Conservation (phyloP, 2,888 invertebrate species). For the Syritta pipiens region DNA sequence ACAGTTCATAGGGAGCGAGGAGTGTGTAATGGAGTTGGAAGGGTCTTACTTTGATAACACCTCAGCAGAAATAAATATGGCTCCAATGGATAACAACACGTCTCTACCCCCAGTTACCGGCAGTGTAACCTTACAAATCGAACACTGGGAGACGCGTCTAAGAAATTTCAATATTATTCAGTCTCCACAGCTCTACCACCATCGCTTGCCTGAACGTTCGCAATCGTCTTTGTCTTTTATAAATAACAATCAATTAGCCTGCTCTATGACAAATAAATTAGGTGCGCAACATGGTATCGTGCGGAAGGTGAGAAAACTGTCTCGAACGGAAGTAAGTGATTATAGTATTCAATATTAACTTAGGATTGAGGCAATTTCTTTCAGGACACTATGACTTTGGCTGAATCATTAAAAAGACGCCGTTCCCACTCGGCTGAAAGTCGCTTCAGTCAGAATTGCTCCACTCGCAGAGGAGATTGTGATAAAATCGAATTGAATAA, state of each 20-base stretch:
- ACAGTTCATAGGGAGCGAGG: conserved; percentile 91
- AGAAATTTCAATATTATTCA: conserved; percentile 21
- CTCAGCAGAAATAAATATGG: neutral
- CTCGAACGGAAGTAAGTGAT: conserved; percentile 20
- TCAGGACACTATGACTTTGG: conserved; percentile 63
- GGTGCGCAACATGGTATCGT: conserved; percentile 75
- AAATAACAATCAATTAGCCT: conserved; percentile 73
- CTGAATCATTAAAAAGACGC: conserved; percentile 73
- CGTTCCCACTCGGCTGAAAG: conserved; percentile 76
- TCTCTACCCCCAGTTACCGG: neutral
- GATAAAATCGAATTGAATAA: conserved; percentile 5
- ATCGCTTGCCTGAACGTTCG: conserved; percentile 75
- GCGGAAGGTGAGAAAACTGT: conserved; percentile 6
- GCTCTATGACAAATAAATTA: conserved; percentile 75
- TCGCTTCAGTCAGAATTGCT: conserved; percentile 74
- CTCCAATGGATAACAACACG: neutral
- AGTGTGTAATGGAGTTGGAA: conserved; percentile 89
- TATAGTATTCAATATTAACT: too few relatives aligned
- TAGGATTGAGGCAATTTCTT: neutral
- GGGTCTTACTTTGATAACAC: conserved; percentile 40
- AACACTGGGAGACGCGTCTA: conserved; percentile 45
- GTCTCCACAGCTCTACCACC: conserved; percentile 70
- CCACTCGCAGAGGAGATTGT: conserved; percentile 63
- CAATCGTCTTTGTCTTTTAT: conserved; percentile 76
- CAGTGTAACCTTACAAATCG: conserved; percentile 46